phyloP scores from a whole-genome alignment of 2,797 vertebrate genomes.

The Synaphobranchus kaupii region DNA sequence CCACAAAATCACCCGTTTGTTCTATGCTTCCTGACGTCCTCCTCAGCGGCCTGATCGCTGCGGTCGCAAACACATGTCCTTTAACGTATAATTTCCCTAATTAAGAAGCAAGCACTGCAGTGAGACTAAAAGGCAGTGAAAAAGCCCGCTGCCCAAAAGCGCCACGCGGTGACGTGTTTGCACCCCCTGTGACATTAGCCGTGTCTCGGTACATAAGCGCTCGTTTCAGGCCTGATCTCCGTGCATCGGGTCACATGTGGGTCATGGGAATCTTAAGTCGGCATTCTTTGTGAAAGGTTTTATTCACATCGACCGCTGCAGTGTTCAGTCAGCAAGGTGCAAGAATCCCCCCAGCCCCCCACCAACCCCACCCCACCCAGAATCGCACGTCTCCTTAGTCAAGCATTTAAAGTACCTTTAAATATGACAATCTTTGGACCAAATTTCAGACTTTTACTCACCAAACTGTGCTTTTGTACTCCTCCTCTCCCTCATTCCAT shows the following conservation, averaged over 20 bases:
- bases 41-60: background rate
- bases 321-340: background rate
- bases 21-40: background rate
- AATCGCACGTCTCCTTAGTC: background rate
- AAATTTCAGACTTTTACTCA: constrained; percentile 24
- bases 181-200: background rate
- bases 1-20: background rate
- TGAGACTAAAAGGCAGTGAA: background rate
- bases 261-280: background rate
- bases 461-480: background rate
- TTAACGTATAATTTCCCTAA: background rate
- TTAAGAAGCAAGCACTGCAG: background rate
- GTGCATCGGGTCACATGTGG: background rate
- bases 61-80: background rate
- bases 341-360: background rate
- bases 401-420: constrained; percentile 28
- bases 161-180: background rate
- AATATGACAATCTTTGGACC: constrained; percentile 37
- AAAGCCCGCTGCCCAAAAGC: background rate
- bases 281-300: background rate
- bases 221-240: background rate
- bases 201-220: background rate
- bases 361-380: too few species aligned
- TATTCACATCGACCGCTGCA: background rate
- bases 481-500: background rate